A percentile compares a stretch with the other conserved stretches of the same genome.
Conservation (phyloP, 2,797 vertebrate species). For the Ataeniobius toweri region DNA sequence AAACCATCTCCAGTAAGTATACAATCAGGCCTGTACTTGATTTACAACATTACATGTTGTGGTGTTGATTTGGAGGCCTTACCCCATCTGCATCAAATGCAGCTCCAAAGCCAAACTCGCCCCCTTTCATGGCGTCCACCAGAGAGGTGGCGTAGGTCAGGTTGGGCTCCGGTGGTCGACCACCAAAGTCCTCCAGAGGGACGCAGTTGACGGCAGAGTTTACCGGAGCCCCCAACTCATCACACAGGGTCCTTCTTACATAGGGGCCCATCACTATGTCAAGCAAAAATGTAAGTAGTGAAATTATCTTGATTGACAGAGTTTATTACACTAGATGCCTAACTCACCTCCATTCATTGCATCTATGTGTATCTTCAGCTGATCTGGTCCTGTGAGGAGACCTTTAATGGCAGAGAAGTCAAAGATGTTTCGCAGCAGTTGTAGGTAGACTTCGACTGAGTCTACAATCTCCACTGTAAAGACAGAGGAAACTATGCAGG, state of each 20-base stretch:
- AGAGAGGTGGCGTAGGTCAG: slow-evolving; percentile 90
- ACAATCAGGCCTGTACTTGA: not conserved
- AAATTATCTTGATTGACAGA: not conserved
- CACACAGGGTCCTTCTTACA: slow-evolving; percentile 94
- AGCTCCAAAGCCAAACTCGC: slow-evolving; percentile 96
- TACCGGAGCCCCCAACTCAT: slow-evolving; percentile 95
- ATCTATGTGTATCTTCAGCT: slow-evolving; percentile 95
- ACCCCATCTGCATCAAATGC: slow-evolving; percentile 99
- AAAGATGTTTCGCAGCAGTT: slow-evolving; percentile 91
- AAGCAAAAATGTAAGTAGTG: not conserved
- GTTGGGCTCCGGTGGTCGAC: slow-evolving; percentile 93
- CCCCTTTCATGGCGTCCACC: slow-evolving; percentile 95
- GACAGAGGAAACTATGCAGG: slow-evolving; percentile 8
- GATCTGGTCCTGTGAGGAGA: slow-evolving; percentile 90
- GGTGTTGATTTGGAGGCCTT: slow-evolving; percentile 40
- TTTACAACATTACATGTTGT: not conserved
- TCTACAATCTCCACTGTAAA: slow-evolving; percentile 95
- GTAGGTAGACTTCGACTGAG: slow-evolving; percentile 96
- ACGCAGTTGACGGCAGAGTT: slow-evolving; percentile 97
- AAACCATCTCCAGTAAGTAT: no score
- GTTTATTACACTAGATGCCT: not conserved
- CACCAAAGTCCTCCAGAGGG: slow-evolving; percentile 97
- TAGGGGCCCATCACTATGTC: slow-evolving; percentile 96
- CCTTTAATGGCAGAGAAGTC: slow-evolving; percentile 93
- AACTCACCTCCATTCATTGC: slow-evolving; percentile 95